Evolutionary conservation across 2,797 vertebrate species (phyloP), one percentile per base, ranked within the genome.

Genomic region (Hippocampus kuda): DNA sequence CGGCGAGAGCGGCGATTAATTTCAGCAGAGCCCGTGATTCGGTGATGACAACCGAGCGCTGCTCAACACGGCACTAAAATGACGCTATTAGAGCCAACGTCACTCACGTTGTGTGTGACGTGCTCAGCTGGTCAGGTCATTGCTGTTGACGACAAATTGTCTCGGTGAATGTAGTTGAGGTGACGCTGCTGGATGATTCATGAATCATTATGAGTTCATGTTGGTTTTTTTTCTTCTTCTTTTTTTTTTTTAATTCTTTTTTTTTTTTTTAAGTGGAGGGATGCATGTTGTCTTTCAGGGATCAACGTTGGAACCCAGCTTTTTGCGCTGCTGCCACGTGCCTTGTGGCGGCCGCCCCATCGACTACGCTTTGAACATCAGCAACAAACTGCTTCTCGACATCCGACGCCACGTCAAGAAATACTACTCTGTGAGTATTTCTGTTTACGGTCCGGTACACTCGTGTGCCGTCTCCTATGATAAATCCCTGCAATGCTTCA

Each of bases 361-460:
- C 49, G 87, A 79, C 77, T 81, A 83, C 18, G 65, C 62, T 0
- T 77, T 86, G 72, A 92, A 93, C 77, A 91, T 99, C 84, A 87
- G 75, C 89, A 98, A 98, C 88, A 97, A 95, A 84, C 87, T 98
- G 66, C 85, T 91, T 2, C 69, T 96, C 79, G 96, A 98, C 86
- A 93, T 98, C 82, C 94, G 95, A 65, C 88, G 89, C 22, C 88
- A 89, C 83, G 77, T 98, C 81, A 94, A 84, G 78, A 96, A 78
- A 79, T 91, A 91, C 79, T 91, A 91, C 78, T 86, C 86, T 7
- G 90, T 91, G 69, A 91, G 90, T 91, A 75, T 66, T 74, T 65
- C 15, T 65, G 26, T 41, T 27, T 61, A 5, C 20, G 30, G 18
- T 27, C 41, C 41, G 18, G 51, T 70, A 65, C 63, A 70, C 69